A percentile compares a stretch with the other conserved stretches of the same genome.
These are phyloP conservation scores for Pemphigus obesinymphae DNA, from an alignment of 1,140 invertebrate species.

Conservation along the genomic window DNA sequence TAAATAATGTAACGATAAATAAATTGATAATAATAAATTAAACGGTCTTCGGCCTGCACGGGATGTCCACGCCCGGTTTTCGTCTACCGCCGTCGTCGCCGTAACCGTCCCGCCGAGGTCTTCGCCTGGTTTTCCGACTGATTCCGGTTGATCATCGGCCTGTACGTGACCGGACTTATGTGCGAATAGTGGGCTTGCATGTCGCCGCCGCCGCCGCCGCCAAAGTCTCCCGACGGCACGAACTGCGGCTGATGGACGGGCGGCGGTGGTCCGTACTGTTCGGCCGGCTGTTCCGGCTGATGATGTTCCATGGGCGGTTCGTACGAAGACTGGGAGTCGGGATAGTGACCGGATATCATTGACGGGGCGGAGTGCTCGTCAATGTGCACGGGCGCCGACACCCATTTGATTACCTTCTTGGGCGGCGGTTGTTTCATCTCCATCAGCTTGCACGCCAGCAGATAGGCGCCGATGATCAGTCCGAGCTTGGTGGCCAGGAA, in stretches of 20 bases:
- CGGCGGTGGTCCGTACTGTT: conserved; percentile 18
- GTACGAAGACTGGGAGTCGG: not conserved
- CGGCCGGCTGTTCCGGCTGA: not conserved
- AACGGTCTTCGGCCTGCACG: not conserved
- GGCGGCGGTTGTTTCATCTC: not conserved
- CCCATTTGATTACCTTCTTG: conserved; percentile 9
- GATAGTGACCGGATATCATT: not conserved
- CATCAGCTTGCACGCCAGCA: conserved; percentile 23
- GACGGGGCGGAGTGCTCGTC: not conserved
- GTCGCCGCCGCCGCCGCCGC: conserved; percentile 4
- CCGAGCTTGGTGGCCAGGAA: conserved; percentile 25
- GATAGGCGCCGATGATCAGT: not conserved
- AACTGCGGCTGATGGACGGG: not conserved
- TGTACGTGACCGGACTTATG: conserved; percentile 24
- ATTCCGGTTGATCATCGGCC: not conserved
- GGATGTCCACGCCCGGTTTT: not conserved
- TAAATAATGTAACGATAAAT: not conserved
- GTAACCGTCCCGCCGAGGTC: not conserved
- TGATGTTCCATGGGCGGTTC: not conserved
- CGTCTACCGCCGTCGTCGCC: not conserved
- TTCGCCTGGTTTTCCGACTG: not conserved
- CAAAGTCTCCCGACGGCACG: not conserved
- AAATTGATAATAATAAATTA: not conserved
- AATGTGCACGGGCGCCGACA: not conserved
- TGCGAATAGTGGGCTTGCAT: conserved; percentile 16